Conservation (phyloP, 2,113 vertebrate genomes). For the Sander vitreus region DNA sequence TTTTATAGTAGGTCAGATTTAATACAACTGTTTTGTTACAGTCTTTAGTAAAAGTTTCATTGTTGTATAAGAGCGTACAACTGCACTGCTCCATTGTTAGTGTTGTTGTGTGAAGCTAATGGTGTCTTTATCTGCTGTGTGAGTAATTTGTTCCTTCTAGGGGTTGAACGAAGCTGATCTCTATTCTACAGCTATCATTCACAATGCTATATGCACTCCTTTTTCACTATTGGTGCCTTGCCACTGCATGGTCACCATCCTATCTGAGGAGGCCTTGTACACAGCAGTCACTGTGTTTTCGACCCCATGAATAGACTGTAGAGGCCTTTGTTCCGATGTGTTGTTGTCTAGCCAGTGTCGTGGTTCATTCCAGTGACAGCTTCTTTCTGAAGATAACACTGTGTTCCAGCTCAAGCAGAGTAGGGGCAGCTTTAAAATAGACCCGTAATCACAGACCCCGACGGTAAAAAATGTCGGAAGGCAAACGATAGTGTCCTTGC, state of each 20-base stretch:
- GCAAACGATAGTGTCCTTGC: slow-evolving; percentile 15
- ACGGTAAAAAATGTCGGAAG: slow-evolving; percentile 36
- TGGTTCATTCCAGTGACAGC: slow-evolving; percentile 62
- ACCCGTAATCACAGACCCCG: slow-evolving; percentile 69
- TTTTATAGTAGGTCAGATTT: slow-evolving; percentile 1
- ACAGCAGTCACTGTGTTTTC: slow-evolving; percentile 63
- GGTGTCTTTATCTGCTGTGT: slow-evolving; percentile 42
- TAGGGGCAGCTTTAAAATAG: slow-evolving; percentile 66
- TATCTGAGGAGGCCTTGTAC: slow-evolving; percentile 32
- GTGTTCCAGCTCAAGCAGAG: slow-evolving; percentile 58
- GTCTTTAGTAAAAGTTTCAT: slow-evolving; percentile 14
- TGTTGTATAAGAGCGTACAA: not conserved
- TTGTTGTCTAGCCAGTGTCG: slow-evolving; percentile 55
- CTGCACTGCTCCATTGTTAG: slow-evolving; percentile 26
- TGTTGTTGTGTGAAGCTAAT: slow-evolving; percentile 13
- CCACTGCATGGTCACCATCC: slow-evolving; percentile 44
- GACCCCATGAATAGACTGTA: slow-evolving; percentile 67
- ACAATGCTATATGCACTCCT: slow-evolving; percentile 24
- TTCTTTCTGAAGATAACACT: slow-evolving; percentile 67
- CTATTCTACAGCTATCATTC: slow-evolving; percentile 47
- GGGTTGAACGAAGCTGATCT: slow-evolving; percentile 21
- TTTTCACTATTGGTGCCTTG: slow-evolving; percentile 54
- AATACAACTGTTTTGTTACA: not conserved
- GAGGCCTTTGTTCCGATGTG: slow-evolving; percentile 67
- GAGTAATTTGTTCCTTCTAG: slow-evolving; percentile 13